Evolutionary conservation across 2,888 invertebrate genomes (phyloP), one percentile per base, ranked within the genome.

Genomic region (Saturnia japonica): DNA sequence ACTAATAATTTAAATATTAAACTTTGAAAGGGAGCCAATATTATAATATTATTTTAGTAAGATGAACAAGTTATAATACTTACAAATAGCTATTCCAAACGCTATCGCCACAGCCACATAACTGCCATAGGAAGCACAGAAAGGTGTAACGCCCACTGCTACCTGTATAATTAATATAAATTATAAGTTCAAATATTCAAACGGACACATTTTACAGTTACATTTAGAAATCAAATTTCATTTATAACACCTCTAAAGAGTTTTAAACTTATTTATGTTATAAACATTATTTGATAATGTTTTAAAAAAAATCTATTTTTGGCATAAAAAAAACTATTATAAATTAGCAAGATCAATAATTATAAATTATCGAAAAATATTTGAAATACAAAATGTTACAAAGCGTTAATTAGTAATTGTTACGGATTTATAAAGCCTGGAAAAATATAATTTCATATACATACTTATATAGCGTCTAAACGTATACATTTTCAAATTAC

Each of bases 31-130:
- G 7, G 19, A 7, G 7, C 16, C 19, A n/a, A 1, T 19, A n/a
- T 47, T 47, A 47, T 47, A 2, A 16, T 1, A 19, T 47, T 16
- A 47, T 7, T 7, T 54, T 1, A 22, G n/a, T n/a, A n/a, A n/a
- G n/a, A n/a, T n/a, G n/a, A 54, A 54, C n/a, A 8, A 22, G n/a
- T n/a, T 54, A 54, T 1, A 22, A 60, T 54, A 90, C 97, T 96
- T 94, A 97, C 97, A 98, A 78, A 98, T 97, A 82, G 98, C 98
- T 77, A 99, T 94, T 74, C 99, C 99, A 87, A 99, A 99, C 82
- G 97, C 96, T 76, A 98, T 95, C 54, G 98, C 96, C 90, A 98
- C 97, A 2, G 95, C 93, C 68, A 98, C 96, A 83, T 97, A 97
- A 70, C 96, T 93, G 12, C 94, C 93, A 82, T 97, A 99, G 1